Conservation (phyloP, 2,888 invertebrate genomes). For the Esperia sulphurella region DNA sequence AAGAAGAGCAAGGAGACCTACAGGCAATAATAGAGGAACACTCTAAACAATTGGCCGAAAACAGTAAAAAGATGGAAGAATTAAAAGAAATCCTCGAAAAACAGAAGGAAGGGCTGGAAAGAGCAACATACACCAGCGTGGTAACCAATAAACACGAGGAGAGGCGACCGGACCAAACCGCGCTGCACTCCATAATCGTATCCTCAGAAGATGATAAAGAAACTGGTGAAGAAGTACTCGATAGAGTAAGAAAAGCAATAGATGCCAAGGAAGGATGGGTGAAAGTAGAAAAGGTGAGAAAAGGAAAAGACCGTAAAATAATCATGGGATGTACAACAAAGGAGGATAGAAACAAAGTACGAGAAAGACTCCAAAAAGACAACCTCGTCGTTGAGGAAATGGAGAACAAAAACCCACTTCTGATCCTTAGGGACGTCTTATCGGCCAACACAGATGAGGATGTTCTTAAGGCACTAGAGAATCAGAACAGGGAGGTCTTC, state of each 20-base stretch:
- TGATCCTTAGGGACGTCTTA: background rate
- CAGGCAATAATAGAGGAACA: no score
- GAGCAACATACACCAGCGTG: background rate
- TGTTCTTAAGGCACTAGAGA: no score
- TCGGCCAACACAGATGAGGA: background rate
- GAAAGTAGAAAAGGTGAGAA: no score
- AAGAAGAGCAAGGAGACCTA: no score
- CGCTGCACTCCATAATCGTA: no score
- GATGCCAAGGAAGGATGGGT: background rate
- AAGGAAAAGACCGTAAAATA: background rate
- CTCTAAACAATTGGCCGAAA: slow-evolving; percentile 9
- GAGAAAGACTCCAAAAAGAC: background rate
- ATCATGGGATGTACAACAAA: background rate
- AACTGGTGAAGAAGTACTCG: background rate
- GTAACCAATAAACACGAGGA: background rate
- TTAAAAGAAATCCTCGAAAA: background rate
- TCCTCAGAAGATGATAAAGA: background rate
- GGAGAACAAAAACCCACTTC: background rate
- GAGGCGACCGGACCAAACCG: no score
- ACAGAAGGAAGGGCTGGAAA: background rate
- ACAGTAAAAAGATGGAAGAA: background rate
- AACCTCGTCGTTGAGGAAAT: background rate
- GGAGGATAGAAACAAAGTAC: no score
- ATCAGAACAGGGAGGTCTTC: no score
- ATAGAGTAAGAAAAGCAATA: background rate